These are phyloP conservation scores for Paelopatides confundens DNA, from an alignment of 53 echinoderm and acorn worm species.

Conservation along the genomic window DNA sequence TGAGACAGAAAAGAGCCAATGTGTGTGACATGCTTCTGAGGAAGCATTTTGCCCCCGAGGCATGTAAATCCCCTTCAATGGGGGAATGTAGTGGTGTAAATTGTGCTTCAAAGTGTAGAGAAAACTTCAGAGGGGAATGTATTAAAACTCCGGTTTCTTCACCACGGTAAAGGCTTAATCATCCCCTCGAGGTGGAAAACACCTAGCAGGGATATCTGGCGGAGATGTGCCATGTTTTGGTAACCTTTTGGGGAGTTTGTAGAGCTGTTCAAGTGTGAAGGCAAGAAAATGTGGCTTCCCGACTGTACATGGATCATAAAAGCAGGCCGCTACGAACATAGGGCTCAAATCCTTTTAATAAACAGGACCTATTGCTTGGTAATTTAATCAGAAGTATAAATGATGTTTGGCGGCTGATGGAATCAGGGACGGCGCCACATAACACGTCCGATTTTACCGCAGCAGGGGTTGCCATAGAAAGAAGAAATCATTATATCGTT, in stretches of 20 bases:
- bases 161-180: neutral
- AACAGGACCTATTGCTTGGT: neutral
- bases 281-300: neutral
- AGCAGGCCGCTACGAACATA: neutral
- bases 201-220: slow-evolving; percentile 1
- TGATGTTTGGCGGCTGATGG: slow-evolving; percentile 20
- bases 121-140: neutral
- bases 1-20: neutral
- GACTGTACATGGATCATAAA: neutral
- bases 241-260: neutral
- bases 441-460: neutral
- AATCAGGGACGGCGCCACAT: neutral
- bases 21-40: neutral
- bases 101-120: neutral
- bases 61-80: slow-evolving; percentile 8
- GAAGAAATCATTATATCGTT: slow-evolving; percentile 19
- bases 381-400: neutral
- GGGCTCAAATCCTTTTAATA: neutral
- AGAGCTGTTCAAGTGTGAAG: neutral
- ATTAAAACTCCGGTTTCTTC: slow-evolving; percentile 12
- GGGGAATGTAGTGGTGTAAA: neutral
- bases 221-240: slow-evolving; percentile 5
- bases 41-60: slow-evolving; percentile 13
- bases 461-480: neutral
- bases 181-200: slow-evolving; percentile 16